Percentiles rank a stretch among this genome's conserved stretches.
These are phyloP conservation scores for Caenorhabditis becei DNA, from an alignment of 2,888 invertebrate genomes.

Conservation along the genomic window DNA sequence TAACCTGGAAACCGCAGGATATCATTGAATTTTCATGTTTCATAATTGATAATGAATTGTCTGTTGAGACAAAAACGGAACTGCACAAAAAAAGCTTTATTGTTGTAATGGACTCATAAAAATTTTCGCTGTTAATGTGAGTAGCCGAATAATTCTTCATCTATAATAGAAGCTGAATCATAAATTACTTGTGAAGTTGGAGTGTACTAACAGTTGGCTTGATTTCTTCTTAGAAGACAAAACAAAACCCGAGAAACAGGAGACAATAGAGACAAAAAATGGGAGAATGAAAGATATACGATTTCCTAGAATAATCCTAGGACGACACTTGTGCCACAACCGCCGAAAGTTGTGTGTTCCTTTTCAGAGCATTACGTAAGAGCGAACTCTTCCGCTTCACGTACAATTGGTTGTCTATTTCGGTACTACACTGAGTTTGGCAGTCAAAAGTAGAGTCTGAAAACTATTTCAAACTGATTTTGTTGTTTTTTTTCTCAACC, in stretches of 20 bases:
- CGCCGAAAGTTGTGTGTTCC: conserved; percentile 51
- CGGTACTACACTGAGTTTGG: conserved; percentile 56
- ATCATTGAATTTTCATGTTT: neutral
- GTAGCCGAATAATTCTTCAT: neutral
- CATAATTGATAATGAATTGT: conserved; percentile 32
- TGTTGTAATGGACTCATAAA: conserved; percentile 8
- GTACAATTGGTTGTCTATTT: conserved; percentile 61
- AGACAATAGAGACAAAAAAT: neutral
- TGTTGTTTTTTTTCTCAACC: conserved; percentile 24
- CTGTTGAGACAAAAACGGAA: conserved; percentile 36
- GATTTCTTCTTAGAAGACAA: neutral
- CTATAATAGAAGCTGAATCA: conserved; percentile 14
- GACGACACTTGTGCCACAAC: conserved; percentile 57
- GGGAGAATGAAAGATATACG: neutral
- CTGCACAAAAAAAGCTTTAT: conserved; percentile 14
- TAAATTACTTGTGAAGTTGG: conserved; percentile 7
- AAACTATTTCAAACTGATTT: neutral
- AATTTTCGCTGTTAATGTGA: neutral
- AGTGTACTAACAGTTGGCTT: neutral
- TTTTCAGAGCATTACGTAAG: conserved; percentile 51
- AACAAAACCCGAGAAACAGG: conserved; percentile 13
- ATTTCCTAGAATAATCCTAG: conserved; percentile 11
- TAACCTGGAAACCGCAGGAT: conserved; percentile 67
- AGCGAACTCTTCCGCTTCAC: conserved; percentile 59
- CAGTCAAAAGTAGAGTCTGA: conserved; percentile 45